A percentile compares a stretch with the other conserved stretches of the same genome.
Evolutionary conservation across 2,888 invertebrate species (phyloP).

Genomic region (Colletes collaris): DNA sequence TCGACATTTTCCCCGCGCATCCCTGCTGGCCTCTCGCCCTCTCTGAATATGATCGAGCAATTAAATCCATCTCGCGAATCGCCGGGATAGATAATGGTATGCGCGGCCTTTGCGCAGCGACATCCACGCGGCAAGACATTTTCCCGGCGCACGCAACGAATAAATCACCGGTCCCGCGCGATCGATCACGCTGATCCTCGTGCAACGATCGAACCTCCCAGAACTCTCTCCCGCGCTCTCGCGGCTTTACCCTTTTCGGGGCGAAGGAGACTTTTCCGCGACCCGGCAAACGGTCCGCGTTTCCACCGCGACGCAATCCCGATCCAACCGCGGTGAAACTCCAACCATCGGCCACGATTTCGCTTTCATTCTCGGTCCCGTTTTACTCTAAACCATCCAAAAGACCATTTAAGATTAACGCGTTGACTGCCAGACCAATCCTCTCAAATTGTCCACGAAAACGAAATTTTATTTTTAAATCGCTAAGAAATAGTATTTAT

Average conservation of each 20-base stretch:
- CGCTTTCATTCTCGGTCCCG: no score
- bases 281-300: background rate
- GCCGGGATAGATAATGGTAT: constrained; percentile 46
- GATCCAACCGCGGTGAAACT: constrained; percentile 27
- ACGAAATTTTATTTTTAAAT: no score
- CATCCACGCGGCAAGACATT: constrained; percentile 43
- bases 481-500: no score
- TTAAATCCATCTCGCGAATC: constrained; percentile 56
- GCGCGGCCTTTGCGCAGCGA: constrained; percentile 49
- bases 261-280: constrained; percentile 21
- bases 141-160: constrained; percentile 52
- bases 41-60: constrained; percentile 58
- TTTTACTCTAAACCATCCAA: no score
- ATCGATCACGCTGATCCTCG: constrained; percentile 49
- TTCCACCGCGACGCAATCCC: background rate
- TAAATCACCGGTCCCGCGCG: constrained; percentile 48
- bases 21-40: background rate
- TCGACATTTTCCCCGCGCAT: constrained; percentile 50
- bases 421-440: no score
- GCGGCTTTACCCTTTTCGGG: constrained; percentile 34
- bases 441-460: no score
- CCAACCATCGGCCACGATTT: constrained; percentile 21
- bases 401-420: no score
- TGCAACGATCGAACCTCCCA: constrained; percentile 20
- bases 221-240: constrained; percentile 6